phyloP scores from a whole-genome alignment of 2,113 vertebrate genomes.

The Pluvianellus socialis region DNA sequence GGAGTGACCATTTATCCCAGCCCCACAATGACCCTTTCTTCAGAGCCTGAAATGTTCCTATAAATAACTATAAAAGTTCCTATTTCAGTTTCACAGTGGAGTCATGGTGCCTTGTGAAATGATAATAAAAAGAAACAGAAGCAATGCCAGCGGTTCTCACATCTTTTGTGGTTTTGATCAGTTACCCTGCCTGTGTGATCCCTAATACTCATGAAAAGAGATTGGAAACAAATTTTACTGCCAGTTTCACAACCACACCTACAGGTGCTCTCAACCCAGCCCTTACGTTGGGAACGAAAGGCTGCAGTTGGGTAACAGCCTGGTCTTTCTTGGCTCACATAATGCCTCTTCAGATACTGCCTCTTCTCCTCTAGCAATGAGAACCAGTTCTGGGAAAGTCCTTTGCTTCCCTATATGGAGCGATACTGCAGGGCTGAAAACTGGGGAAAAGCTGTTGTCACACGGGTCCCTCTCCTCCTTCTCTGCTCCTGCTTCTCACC shows the following conservation, averaged over 20 bases:
- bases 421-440: not conserved
- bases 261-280: conserved; percentile 1
- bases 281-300: not conserved
- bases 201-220: not conserved
- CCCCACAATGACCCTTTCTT: too few relatives aligned
- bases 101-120: not conserved
- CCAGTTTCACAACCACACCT: conserved; percentile 45
- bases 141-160: not conserved
- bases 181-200: not conserved
- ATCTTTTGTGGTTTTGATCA: not conserved
- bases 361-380: not conserved
- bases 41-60: not conserved
- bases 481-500: not conserved
- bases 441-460: not conserved
- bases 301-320: not conserved
- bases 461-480: fast-evolving
- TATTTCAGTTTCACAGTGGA: not conserved
- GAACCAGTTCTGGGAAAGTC: not conserved
- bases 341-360: not conserved
- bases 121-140: not conserved
- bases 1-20: not conserved
- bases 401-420: not conserved
- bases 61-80: not conserved
- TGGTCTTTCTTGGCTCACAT: not conserved
- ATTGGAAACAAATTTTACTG: not conserved